phyloP scores from a whole-genome alignment of 2,888 invertebrate species.

The Drosophila acutilabella region DNA sequence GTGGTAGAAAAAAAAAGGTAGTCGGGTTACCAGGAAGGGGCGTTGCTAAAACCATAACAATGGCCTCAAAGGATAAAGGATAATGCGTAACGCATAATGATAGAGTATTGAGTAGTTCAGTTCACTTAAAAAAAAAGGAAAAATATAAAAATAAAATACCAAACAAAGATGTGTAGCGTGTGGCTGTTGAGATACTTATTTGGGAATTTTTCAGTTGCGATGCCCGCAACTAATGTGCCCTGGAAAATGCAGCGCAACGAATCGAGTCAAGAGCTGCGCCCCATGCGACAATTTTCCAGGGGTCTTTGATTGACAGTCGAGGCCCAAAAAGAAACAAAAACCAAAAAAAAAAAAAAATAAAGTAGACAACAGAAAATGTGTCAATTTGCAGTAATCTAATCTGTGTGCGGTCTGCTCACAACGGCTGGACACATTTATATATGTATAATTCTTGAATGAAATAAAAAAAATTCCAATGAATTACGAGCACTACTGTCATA shows the following conservation, averaged over 20 bases:
- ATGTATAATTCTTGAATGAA: conserved; percentile 37
- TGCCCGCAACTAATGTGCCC: conserved; percentile 54
- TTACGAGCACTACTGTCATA: conserved; percentile 35
- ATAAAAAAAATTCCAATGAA: conserved; percentile 53
- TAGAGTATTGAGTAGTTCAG: conserved; percentile 37
- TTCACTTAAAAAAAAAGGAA: not conserved
- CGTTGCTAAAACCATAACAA: conserved; percentile 73
- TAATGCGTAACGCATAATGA: conserved; percentile 76
- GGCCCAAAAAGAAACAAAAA: conserved; percentile 47
- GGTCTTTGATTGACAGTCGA: conserved; percentile 52
- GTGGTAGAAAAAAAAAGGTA: conserved; percentile 45
- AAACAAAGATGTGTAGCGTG: conserved; percentile 49
- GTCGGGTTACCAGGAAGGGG: conserved; percentile 78
- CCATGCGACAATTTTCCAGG: conserved; percentile 39
- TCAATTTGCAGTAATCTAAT: conserved; percentile 79
- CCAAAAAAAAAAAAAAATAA: conserved; percentile 23
- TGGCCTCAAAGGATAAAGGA: conserved; percentile 69
- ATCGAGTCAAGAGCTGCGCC: conserved; percentile 59
- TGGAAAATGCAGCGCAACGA: conserved; percentile 63
- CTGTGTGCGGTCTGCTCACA: conserved; percentile 65
- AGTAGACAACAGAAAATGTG: conserved; percentile 64
- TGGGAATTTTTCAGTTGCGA: conserved; percentile 11
- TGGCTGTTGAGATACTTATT: conserved; percentile 24
- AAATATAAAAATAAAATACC: not conserved
- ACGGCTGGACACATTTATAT: conserved; percentile 17